Evolutionary conservation across 2,888 invertebrate genomes (phyloP).

Genomic region (Calliopum simillimum): DNA sequence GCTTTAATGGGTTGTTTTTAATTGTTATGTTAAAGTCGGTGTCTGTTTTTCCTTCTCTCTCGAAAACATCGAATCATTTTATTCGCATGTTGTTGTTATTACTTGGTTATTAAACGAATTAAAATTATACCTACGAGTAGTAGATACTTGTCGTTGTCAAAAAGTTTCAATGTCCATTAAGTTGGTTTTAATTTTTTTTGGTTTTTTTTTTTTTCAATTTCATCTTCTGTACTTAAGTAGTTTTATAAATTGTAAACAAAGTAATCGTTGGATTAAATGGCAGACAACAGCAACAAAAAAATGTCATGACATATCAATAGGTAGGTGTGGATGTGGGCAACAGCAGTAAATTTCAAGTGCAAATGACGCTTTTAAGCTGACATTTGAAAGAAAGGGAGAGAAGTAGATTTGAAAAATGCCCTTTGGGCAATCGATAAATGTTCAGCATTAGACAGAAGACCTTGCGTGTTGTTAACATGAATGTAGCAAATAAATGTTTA

Average conservation of each 20-base stretch:
- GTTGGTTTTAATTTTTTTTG: not conserved
- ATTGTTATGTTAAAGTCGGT: not conserved
- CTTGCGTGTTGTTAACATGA: too few species aligned
- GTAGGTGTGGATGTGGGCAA: conserved; percentile 12
- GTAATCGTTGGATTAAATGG: not conserved
- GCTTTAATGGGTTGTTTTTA: not conserved
- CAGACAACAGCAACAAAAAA: not conserved
- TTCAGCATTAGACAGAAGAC: too few species aligned
- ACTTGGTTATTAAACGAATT: conserved; percentile 7
- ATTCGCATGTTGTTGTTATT: not conserved
- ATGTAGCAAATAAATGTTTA: too few species aligned
- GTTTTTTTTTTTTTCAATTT: not conserved
- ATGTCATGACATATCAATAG: not conserved
- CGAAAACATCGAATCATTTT: too few species aligned
- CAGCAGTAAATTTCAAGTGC: conserved; percentile 3
- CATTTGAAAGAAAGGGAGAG: conserved; percentile 1
- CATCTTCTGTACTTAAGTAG: not conserved
- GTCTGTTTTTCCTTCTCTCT: not conserved
- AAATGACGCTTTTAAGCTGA: not conserved
- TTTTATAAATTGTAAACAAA: not conserved
- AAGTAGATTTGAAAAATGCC: too few species aligned
- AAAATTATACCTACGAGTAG: not conserved
- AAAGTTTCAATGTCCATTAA: conserved; percentile 11
- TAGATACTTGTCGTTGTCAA: not conserved
- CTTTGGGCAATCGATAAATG: too few species aligned